Evolutionary conservation across 2,888 invertebrate genomes (phyloP).

Genomic region (Ornithoptera priamus): DNA sequence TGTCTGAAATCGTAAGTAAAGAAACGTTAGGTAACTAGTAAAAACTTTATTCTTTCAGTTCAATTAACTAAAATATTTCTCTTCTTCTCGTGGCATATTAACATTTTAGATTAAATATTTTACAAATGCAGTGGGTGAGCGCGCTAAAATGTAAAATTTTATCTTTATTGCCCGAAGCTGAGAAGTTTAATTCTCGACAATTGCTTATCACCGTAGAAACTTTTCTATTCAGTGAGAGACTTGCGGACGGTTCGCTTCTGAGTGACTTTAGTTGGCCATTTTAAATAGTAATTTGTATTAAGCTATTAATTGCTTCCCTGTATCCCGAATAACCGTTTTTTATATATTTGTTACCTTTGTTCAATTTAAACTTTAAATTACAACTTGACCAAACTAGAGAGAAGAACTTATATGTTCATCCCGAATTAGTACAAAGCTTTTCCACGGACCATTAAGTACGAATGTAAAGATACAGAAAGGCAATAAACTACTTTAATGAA

Average conservation of each 20-base stretch:
- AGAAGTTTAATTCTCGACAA: conserved; percentile 31
- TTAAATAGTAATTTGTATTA: conserved; percentile 21
- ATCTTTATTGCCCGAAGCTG: conserved; percentile 27
- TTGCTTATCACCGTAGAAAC: conserved; percentile 30
- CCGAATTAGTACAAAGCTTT: too few relatives aligned
- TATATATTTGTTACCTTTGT: neutral
- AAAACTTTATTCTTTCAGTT: neutral
- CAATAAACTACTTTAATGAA: too few relatives aligned
- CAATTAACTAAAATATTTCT: neutral
- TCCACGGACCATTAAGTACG: too few relatives aligned
- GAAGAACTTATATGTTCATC: too few relatives aligned
- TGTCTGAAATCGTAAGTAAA: too few relatives aligned
- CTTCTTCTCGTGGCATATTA: conserved; percentile 5
- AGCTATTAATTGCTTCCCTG: neutral
- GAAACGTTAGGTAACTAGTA: neutral
- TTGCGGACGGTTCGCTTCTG: conserved; percentile 27
- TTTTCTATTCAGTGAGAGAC: conserved; percentile 20
- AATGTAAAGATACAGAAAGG: too few relatives aligned
- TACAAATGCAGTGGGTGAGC: conserved; percentile 19
- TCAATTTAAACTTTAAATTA: neutral
- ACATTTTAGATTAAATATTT: conserved; percentile 24
- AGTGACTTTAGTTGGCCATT: conserved; percentile 21
- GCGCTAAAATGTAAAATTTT: conserved; percentile 29
- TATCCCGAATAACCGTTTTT: neutral
- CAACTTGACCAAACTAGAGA: neutral